Conservation (phyloP, 2,797 vertebrate species). For the Neosilurus mollespiculum region DNA sequence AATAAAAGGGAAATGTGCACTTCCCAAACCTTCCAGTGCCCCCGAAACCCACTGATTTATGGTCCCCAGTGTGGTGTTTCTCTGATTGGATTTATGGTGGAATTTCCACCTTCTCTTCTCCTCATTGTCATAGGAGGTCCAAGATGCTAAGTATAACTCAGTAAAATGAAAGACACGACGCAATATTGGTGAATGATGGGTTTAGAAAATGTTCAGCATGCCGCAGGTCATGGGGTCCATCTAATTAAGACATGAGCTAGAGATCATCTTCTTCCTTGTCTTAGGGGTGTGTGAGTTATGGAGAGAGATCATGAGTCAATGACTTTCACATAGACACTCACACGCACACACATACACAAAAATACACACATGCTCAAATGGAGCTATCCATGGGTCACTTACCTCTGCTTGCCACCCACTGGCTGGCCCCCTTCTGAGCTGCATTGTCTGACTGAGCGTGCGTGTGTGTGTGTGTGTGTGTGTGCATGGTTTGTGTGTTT, state of each 20-base stretch:
- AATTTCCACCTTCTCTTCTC: conserved; percentile 71
- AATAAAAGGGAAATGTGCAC: conserved; percentile 78
- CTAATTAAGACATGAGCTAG: conserved; percentile 50
- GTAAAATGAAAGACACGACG: conserved; percentile 47
- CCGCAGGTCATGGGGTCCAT: conserved; percentile 54
- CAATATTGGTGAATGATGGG: conserved; percentile 46
- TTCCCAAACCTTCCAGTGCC: conserved; percentile 79
- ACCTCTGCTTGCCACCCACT: conserved; percentile 71
- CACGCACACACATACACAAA: conserved; percentile 37
- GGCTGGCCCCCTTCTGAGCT: conserved; percentile 65
- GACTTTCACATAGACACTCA: conserved; percentile 50
- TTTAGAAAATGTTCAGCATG: conserved; percentile 54
- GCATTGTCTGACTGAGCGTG: conserved; percentile 53
- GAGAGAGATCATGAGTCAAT: conserved; percentile 42
- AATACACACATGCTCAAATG: conserved; percentile 56
- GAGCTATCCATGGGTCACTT: conserved; percentile 72
- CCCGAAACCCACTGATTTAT: conserved; percentile 73
- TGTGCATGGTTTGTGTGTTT: conserved; percentile 44
- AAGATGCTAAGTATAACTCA: conserved; percentile 61
- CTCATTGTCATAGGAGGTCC: conserved; percentile 62
- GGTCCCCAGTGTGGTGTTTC: conserved; percentile 62
- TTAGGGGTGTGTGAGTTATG: conserved; percentile 49
- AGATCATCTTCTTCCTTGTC: conserved; percentile 46
- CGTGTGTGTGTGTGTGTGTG: conserved; percentile 35
- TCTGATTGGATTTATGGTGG: conserved; percentile 80